Base-by-base conservation (phyloP, 2,888 invertebrate genomes). In the Scaptomyza parva region DNA sequence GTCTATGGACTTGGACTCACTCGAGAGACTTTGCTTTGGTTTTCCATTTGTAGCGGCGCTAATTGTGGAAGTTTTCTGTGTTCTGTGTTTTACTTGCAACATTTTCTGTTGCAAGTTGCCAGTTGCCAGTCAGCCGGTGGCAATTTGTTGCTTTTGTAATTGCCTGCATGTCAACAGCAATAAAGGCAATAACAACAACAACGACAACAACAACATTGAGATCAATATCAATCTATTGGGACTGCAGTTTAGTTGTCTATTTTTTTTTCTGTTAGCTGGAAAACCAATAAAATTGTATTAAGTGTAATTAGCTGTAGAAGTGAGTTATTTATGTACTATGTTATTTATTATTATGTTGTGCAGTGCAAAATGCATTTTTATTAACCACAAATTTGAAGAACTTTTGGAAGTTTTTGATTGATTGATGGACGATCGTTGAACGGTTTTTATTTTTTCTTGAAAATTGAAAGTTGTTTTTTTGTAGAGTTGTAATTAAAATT, bases 261-360 rank as follows among this genome's bases (percentile, higher is more conserved):
- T 35, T 58, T 43, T 54, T 64, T 62, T 72, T 30, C 4, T 30
- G 33, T 64, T 62, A 70, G 12, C 4, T 30, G 33, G 12, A 5
- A 60, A 52, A 51, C 48, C 79, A 84, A 84, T 84, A 86, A 86
- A 84, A 86, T 70, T 70, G 77, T 77, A 84, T 86, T 70, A 70
- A 78, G 60, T 79, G 82, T 78, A 84, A 86, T 84, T 84, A 84
- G 86, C 45, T 61, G 64, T 51, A 69, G 64, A 82, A 84, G 73
- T 79, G 84, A 86, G 85, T 84, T 84, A 85, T 84, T 84, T 84
- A 84, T 84, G 79, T 73, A 71, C 45, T 30, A 39, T 18, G 35
- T 57, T 58, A 63, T 76, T 76, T 81, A n/a, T n/a, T n/a, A n/a
- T n/a, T n/a, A 73, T 78, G 73, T 47, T 59, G 2, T 63, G 68